phyloP scores from a whole-genome alignment of 2,797 vertebrate genomes.

The Dipus sagitta region DNA sequence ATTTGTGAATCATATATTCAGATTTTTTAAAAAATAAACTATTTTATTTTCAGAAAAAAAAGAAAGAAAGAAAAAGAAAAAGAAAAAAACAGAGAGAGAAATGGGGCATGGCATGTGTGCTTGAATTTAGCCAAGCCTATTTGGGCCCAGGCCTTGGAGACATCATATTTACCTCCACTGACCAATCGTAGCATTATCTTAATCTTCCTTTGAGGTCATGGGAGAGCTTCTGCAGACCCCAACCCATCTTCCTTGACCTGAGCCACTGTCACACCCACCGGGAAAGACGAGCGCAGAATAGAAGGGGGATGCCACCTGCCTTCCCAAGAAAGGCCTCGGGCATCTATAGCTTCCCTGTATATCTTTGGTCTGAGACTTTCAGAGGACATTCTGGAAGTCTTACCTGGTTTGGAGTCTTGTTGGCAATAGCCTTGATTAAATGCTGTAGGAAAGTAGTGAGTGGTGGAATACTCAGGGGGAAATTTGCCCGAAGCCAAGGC shows the following conservation, averaged over 20 bases:
- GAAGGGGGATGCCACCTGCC: neutral
- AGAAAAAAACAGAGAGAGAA: too few relatives aligned
- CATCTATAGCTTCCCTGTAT: neutral
- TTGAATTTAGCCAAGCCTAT: neutral
- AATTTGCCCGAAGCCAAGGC: constrained; percentile 4
- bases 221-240: neutral
- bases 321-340: neutral
- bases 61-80: too few relatives aligned
- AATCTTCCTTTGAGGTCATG: neutral
- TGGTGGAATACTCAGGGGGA: neutral
- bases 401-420: neutral
- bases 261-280: neutral
- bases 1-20: too few relatives aligned
- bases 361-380: neutral
- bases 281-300: neutral
- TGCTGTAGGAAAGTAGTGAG: neutral
- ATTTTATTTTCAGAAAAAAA: too few relatives aligned
- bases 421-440: constrained; percentile 4
- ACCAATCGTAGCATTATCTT: too few relatives aligned
- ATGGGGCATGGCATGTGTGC: neutral
- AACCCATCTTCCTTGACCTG: neutral
- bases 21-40: too few relatives aligned
- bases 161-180: neutral
- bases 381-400: neutral
- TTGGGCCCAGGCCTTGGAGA: fast-evolving